Percentiles rank a stretch among this genome's conserved stretches.
Evolutionary conservation across 1,140 invertebrate species (phyloP).

Genomic region (Orussus abietinus): DNA sequence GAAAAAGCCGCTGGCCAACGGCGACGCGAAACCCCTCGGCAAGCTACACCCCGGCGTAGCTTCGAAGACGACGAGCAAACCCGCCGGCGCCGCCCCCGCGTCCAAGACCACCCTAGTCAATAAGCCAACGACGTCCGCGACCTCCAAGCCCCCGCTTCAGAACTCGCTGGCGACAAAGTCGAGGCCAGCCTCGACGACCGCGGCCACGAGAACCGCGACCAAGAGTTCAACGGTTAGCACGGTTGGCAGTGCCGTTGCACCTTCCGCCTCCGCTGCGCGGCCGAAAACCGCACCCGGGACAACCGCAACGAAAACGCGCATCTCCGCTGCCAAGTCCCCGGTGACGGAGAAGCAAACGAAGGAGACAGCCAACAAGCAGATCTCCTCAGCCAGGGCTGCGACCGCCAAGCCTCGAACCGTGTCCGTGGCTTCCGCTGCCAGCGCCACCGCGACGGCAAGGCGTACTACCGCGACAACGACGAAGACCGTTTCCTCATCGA

Average conservation of each 20-base stretch:
- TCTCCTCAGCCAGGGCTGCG: slow-evolving; percentile 49
- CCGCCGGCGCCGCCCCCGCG: not conserved
- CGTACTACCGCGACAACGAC: slow-evolving; percentile 36
- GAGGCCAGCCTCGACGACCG: slow-evolving; percentile 20
- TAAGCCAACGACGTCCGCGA: slow-evolving; percentile 11
- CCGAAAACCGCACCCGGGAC: slow-evolving; percentile 36
- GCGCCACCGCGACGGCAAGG: slow-evolving; percentile 23
- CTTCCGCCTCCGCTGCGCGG: slow-evolving; percentile 20
- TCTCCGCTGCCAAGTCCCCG: slow-evolving; percentile 31
- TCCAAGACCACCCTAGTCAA: slow-evolving; percentile 31
- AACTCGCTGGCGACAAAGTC: slow-evolving; percentile 16
- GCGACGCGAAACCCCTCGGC: slow-evolving; percentile 48
- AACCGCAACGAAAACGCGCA: slow-evolving; percentile 22
- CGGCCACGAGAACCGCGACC: slow-evolving; percentile 11
- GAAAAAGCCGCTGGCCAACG: slow-evolving; percentile 54
- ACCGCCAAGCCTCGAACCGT: slow-evolving; percentile 24
- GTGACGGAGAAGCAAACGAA: slow-evolving; percentile 58
- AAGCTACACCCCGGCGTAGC: slow-evolving; percentile 25
- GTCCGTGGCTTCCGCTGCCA: slow-evolving; percentile 16
- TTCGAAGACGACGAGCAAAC: slow-evolving; percentile 15
- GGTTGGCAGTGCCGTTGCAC: slow-evolving; percentile 7
- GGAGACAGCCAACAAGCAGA: slow-evolving; percentile 59
- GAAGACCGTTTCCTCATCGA: slow-evolving; percentile 43
- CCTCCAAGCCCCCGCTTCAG: slow-evolving; percentile 10
- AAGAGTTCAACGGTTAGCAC: slow-evolving; percentile 10